Evolutionary conservation across 2,113 vertebrate species (phyloP), one percentile per base, ranked within the genome.

Genomic region (Sitta europaea): DNA sequence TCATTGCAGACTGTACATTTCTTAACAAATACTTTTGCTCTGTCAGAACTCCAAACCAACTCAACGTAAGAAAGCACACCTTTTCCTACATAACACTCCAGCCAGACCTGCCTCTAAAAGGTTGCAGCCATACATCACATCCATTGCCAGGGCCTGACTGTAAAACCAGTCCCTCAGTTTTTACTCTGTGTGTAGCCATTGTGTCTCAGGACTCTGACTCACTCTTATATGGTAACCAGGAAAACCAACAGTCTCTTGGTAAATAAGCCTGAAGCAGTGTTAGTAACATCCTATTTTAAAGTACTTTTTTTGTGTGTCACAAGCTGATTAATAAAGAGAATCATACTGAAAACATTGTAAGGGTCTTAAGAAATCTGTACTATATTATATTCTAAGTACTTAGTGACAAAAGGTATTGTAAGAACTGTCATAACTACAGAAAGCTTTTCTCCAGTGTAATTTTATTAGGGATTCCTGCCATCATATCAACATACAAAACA

Each of bases 401-500:
- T 76, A 4, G 33, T 8, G 62, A 63, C 17, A 84, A 61, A 74
- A 84, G 4, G 2, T 36, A 21, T 19, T 48, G 59, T 40, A 96
- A 97, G 18, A 85, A 96, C 8, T 6, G 9, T 48, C 58, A 70
- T 63, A 70, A 96, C 55, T 88, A 50, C 86, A 96, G 76, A 96
- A 97, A 94, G 43, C 16, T 92, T 97, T 95, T 98, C 97, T 97
- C 96, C 96, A 98, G 91, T 97, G 72, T 96, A 92, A 96, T 98
- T 98, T 98, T 98, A 98, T 98, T 98, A 98, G 98, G 98, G 98
- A 98, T 97, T 98, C 98, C 98, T 99, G 98, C 98, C 98, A 98
- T 98, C 98, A 98, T 99, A 98, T 98, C 98, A 99, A 99, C 98
- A 99, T 99, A 99, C 98, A 99, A 99, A 99, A 99, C 99, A 99